Percentiles rank a stretch among this genome's conserved stretches.
Conservation (phyloP, 1,140 invertebrate species). For the Hormaphis cornu region DNA sequence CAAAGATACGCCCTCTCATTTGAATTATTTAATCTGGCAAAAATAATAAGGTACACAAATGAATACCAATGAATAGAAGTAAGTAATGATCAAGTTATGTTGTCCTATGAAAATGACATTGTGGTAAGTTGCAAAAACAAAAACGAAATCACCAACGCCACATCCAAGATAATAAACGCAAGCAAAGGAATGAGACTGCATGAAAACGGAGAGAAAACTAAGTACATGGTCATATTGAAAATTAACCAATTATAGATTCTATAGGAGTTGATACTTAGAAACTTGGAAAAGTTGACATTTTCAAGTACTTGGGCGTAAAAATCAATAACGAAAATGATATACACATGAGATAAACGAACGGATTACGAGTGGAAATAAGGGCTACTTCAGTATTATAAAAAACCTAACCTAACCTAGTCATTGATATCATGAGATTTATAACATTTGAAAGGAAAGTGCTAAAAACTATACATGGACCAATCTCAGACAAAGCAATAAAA, state of each 20-base stretch:
- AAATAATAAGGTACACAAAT: background rate
- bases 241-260: background rate
- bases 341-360: background rate
- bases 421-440: no score
- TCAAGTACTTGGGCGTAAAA: background rate
- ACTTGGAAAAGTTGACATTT: no score
- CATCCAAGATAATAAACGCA: background rate
- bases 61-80: background rate
- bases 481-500: no score
- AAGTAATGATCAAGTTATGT: background rate
- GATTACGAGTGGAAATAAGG: background rate
- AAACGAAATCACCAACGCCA: background rate
- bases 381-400: background rate
- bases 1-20: no score
- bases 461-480: no score
- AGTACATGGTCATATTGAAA: background rate
- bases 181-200: background rate
- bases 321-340: background rate
- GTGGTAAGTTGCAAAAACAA: background rate
- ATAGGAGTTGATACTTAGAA: background rate
- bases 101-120: constrained; percentile 15
- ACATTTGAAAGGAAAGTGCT: no score
- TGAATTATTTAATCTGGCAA: background rate
- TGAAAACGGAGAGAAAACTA: constrained; percentile 6
- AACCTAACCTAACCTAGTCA: no score